A percentile compares a stretch with the other conserved stretches of the same genome.
These are phyloP conservation scores for Psammodynastes pulverulentus DNA, from an alignment of 2,113 vertebrate genomes.

Conservation along the genomic window DNA sequence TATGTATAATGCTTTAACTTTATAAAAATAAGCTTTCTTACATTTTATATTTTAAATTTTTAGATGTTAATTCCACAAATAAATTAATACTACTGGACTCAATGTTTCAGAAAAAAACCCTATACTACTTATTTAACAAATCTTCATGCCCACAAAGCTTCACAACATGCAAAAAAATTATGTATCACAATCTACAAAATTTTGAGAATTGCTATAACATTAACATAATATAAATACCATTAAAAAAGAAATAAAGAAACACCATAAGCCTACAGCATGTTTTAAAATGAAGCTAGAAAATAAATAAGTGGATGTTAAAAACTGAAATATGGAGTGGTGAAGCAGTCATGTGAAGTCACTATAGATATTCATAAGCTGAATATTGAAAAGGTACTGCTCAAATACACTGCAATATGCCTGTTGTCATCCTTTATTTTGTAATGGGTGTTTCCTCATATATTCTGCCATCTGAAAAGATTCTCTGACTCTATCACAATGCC, in stretches of 20 bases:
- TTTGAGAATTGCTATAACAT: constrained; percentile 20
- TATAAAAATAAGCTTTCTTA: constrained; percentile 18
- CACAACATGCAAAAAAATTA: not conserved
- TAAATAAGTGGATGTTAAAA: not conserved
- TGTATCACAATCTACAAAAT: constrained; percentile 34
- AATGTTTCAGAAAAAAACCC: constrained; percentile 5
- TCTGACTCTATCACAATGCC: not conserved
- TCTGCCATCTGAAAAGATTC: not conserved
- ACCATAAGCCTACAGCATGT: not conserved
- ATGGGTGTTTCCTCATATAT: not conserved
- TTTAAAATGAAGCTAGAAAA: not conserved
- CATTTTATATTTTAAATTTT: not conserved
- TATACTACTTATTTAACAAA: not conserved
- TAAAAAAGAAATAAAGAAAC: constrained; percentile 30
- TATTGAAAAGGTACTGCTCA: not conserved
- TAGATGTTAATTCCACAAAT: not conserved
- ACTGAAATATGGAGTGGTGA: not conserved
- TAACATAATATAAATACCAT: constrained; percentile 39
- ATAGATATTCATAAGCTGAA: not conserved
- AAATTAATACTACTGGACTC: constrained; percentile 29
- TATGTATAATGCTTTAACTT: constrained; percentile 43
- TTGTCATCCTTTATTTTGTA: not conserved
- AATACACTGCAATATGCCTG: not conserved
- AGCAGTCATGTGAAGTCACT: not conserved
- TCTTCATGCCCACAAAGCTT: not conserved